phyloP scores from a whole-genome alignment of 2,113 vertebrate genomes.

The Ceyx cyanopectus region DNA sequence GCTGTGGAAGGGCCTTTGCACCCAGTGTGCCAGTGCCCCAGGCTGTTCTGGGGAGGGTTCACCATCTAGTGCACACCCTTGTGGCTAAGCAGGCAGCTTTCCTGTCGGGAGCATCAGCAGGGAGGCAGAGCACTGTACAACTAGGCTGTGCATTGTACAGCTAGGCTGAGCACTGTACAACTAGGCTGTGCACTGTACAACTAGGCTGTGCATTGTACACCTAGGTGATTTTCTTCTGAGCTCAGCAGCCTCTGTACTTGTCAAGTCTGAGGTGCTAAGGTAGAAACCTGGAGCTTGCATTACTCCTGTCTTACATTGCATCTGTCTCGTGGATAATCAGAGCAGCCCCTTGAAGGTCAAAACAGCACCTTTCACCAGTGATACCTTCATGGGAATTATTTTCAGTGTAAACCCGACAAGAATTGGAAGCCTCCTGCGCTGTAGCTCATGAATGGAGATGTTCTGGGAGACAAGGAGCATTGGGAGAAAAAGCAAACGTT shows the following conservation, averaged over 20 bases:
- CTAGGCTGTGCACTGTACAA: background rate
- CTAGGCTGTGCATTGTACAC: background rate
- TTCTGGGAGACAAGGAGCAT: slow-evolving; percentile 35
- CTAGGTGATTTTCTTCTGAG: background rate
- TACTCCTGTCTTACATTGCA: slow-evolving; percentile 10
- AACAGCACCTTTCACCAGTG: slow-evolving; percentile 34
- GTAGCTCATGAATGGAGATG: slow-evolving; percentile 54
- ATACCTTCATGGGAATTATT: slow-evolving; percentile 50
- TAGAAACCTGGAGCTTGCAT: slow-evolving; percentile 35
- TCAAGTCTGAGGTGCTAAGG: slow-evolving; percentile 7
- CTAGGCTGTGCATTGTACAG: no score
- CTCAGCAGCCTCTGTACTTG: slow-evolving; percentile 17
- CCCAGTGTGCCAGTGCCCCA: background rate
- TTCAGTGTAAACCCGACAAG: background rate
- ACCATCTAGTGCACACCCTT: background rate
- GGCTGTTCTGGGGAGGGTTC: background rate
- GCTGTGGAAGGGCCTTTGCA: background rate
- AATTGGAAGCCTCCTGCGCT: slow-evolving; percentile 25
- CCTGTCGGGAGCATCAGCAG: background rate
- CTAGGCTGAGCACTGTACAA: no score
- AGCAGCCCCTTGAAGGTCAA: background rate
- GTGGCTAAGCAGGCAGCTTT: background rate
- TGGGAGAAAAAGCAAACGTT: slow-evolving; percentile 64
- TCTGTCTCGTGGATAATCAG: slow-evolving; percentile 37
- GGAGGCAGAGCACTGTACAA: background rate